Evolutionary conservation across 2,797 vertebrate genomes (phyloP), one percentile per base, ranked within the genome.

Genomic region (Notolabrus celidotus): DNA sequence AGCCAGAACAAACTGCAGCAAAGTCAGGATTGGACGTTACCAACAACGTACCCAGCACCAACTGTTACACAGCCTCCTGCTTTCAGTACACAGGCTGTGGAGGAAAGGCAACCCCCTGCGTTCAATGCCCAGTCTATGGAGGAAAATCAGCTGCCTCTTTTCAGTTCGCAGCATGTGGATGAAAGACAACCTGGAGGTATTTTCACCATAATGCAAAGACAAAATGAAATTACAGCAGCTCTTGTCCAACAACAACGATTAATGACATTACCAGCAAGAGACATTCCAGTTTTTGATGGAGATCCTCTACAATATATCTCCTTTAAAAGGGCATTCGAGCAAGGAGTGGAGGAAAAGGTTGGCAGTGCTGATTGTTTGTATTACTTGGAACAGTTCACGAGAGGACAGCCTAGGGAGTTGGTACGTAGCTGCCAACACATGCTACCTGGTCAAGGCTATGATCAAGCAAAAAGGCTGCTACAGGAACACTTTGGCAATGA

Each of bases 401-500:
- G n/a, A 46, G 33, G 64, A 2, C 53, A 67, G 34, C 43, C n/a
- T 16, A 8, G 42, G 10, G 53, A 57, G 1, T 19, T 67, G 10
- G 34, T 67, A 3, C 9, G 23, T 1, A 47, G 64, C 15, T 67
- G 42, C n/a, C 52, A 39, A 2, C 53, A 67, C 1, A 38, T 49
- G 23, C 10, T 9, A 8, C 33, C 43, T 3, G 65, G n/a, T 0
- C 8, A 11, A 0, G 50, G 61, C 2, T 34, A 42, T 33, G 14
- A 0, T 27, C 14, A 14, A 1, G 51, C 50, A 12, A 65, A 65
- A 19, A 0, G 8, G 1, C 20, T 54, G 7, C 41, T 45, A 0
- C 14, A 54, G 7, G 27, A 65, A 25, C 50, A 54, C 4, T 65
- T 65, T 7, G 51, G 41, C 10, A 65, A 45, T 34, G 14, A 54